Percentiles rank a stretch among this genome's conserved stretches.
Conservation (phyloP, 2,797 vertebrate species). For the Onychomys arenicola region DNA sequence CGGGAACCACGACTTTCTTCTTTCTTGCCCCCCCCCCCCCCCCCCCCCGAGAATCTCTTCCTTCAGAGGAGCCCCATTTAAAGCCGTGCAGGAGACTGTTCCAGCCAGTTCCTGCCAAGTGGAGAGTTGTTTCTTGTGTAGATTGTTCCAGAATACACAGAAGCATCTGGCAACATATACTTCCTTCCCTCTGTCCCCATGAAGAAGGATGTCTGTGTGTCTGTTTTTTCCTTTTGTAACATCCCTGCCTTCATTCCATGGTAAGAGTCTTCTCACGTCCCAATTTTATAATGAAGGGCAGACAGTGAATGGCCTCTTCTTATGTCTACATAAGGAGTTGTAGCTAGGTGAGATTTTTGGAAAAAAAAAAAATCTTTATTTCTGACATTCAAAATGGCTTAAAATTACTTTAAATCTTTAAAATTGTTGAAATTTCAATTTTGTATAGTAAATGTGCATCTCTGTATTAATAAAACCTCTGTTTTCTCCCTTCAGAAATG, state of each 20-base stretch:
- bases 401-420: constrained; percentile 49
- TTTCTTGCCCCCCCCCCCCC: no score
- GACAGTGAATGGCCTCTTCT: not conserved
- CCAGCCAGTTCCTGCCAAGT: not conserved
- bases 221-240: not conserved
- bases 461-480: constrained; percentile 12
- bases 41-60: not conserved
- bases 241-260: not conserved
- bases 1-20: no score
- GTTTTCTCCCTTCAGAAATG: constrained; percentile 22
- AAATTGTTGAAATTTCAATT: not conserved
- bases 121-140: not conserved
- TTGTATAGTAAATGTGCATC: not conserved
- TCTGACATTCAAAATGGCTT: not conserved
- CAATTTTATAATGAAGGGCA: not conserved
- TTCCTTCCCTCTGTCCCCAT: not conserved
- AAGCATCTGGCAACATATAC: not conserved
- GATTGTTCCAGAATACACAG: not conserved
- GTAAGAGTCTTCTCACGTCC: not conserved
- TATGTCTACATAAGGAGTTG: not conserved
- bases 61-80: not conserved
- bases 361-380: constrained; percentile 3
- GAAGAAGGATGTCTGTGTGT: not conserved
- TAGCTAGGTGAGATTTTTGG: not conserved
- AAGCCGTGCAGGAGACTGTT: not conserved